phyloP scores from a whole-genome alignment of 2,888 invertebrate species.

The Lasius platythorax region DNA sequence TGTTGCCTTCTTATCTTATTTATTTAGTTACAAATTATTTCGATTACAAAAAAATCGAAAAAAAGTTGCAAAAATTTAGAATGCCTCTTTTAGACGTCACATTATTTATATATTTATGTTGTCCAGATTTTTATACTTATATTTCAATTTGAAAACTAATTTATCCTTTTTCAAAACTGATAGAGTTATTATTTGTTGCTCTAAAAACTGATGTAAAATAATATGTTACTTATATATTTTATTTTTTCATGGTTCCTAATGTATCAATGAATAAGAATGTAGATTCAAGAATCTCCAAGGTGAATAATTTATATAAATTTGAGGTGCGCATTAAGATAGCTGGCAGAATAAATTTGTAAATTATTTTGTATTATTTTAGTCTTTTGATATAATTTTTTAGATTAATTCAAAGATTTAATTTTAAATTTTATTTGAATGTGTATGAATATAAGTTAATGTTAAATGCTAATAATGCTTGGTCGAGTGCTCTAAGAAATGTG shows the following conservation, averaged over 20 bases:
- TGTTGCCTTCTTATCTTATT: neutral
- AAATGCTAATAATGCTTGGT: neutral
- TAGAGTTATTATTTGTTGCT: neutral
- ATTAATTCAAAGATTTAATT: neutral
- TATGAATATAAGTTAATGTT: conserved; percentile 1
- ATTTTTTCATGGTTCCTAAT: neutral
- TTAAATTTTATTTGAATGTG: neutral
- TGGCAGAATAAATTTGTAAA: neutral
- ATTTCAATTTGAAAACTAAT: neutral
- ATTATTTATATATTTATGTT: conserved; percentile 1
- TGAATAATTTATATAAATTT: neutral
- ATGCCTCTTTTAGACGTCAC: no score
- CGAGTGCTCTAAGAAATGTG: neutral
- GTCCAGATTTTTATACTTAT: neutral
- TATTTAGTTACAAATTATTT: conserved; percentile 11
- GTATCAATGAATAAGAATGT: neutral
- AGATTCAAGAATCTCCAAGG: neutral
- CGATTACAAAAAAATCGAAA: neutral
- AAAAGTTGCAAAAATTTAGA: neutral
- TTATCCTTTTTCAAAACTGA: neutral
- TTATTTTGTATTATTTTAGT: neutral
- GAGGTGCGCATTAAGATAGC: neutral
- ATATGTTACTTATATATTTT: neutral
- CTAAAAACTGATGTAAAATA: neutral
- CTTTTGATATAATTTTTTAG: neutral